Evolutionary conservation across 1,140 invertebrate genomes (phyloP).

Genomic region (Papilio dardanus): DNA sequence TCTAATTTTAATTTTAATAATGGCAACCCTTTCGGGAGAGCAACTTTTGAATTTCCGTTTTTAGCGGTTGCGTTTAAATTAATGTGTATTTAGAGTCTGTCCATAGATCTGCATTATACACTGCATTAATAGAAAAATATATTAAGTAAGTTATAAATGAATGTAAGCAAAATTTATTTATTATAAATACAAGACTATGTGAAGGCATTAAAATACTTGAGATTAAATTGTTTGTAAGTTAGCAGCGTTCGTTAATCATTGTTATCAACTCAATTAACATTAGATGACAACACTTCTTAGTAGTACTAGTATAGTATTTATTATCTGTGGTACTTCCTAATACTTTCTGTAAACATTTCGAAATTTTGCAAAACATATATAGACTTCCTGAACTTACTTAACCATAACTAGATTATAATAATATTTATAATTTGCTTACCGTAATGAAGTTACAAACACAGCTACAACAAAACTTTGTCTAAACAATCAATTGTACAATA

Average conservation of each 20-base stretch:
- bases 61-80: constrained; percentile 58
- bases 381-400: no score
- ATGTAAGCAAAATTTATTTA: no score
- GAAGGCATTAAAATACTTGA: no score
- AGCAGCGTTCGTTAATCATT: no score
- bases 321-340: no score
- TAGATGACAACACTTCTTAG: background rate
- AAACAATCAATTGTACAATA: background rate
- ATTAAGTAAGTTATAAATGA: background rate
- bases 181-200: background rate
- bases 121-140: background rate
- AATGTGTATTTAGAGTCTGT: constrained; percentile 46
- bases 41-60: constrained; percentile 66
- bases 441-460: background rate
- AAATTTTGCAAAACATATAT: no score
- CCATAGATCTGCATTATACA: constrained; percentile 6
- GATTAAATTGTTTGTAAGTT: no score
- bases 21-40: constrained; percentile 66
- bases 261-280: background rate
- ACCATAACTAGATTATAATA: no score
- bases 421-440: background rate
- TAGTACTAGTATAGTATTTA: no score
- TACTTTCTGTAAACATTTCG: no score
- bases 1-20: constrained; percentile 80
- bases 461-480: background rate